Evolutionary conservation across 2,113 vertebrate genomes (phyloP), one percentile per base, ranked within the genome.

Genomic region (Ammodytes marinus): DNA sequence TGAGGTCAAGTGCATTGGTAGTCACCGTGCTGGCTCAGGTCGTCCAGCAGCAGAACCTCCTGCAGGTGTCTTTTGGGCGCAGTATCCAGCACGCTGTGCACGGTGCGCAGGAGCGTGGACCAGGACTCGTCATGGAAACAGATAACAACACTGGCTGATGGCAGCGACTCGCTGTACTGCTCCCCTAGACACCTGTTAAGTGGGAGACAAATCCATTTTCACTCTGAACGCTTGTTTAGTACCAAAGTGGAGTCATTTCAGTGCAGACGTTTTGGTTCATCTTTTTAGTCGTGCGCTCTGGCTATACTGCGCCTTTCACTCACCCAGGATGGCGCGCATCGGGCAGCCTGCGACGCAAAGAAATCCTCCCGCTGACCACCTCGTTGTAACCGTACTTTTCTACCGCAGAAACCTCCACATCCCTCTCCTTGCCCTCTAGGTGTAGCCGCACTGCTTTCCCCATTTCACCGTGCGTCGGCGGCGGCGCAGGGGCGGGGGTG

Each of bases 41-140:
- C 96, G 0, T 98, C 97, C 0, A 98, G 96, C 5, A 98, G 91
- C 80, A 98, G 95, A 17, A 98, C 88, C 89, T 98, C 97, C 73
- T 93, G 95, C 64, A 98, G 95, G 42, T 90, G 77, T 53, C 83
- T 83, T 79, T 78, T 94, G 3, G 96, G 96, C 0, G 90, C 93
- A 0, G 96, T 97, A 76, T 95, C 90, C 45, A 97, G 94, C 69
- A 98, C 90, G 77, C 96, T 98, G 88, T 97, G 96, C 58, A 97
- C 93, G 0, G 97, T 97, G 87, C 96, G 95, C 87, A 98, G 90
- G 49, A 98, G 94, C 46, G 95, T 95, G 80, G 97, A 95, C 97
- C 96, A 97, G 73, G 95, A 95, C 90, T 97, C 96, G 0, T 97
- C 91, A 1, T 96, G 96, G 91, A 98, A 97, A 81, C 96, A 96